Evolutionary conservation across 2,888 invertebrate genomes (phyloP).

Genomic region (Hypomecis punctinalis): DNA sequence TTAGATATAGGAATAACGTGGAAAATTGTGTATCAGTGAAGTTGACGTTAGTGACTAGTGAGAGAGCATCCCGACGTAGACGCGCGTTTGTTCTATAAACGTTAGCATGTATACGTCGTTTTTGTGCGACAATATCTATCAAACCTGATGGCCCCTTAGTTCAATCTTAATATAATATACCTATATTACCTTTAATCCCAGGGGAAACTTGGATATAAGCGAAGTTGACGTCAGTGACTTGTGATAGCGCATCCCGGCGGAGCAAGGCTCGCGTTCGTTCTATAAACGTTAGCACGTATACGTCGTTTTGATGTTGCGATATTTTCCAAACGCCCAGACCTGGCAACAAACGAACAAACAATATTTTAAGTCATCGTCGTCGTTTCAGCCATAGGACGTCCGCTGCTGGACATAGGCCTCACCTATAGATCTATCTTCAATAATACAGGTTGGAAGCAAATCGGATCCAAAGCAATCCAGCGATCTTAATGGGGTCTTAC

Average conservation of each 20-base stretch:
- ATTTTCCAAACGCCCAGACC: conserved; percentile 88
- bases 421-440: no score
- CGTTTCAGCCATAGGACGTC: no score
- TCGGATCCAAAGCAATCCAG: no score
- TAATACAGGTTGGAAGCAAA: no score
- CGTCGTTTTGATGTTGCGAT: conserved; percentile 85
- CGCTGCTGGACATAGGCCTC: no score
- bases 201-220: conserved; percentile 82
- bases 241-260: conserved; percentile 73
- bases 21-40: background rate
- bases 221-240: conserved; percentile 87
- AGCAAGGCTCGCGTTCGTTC: conserved; percentile 84
- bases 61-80: background rate
- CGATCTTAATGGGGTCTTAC: no score
- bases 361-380: conserved; percentile 1
- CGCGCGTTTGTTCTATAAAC: background rate
- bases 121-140: no score
- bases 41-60: background rate
- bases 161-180: no score
- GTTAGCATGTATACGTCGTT: no score
- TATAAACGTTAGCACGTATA: conserved; percentile 87
- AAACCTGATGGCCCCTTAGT: background rate
- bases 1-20: no score
- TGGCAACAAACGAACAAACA: conserved; percentile 38
- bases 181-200: conserved; percentile 59